Conservation (phyloP, 1,140 invertebrate genomes). For the Meloidogyne chitwoodi region DNA sequence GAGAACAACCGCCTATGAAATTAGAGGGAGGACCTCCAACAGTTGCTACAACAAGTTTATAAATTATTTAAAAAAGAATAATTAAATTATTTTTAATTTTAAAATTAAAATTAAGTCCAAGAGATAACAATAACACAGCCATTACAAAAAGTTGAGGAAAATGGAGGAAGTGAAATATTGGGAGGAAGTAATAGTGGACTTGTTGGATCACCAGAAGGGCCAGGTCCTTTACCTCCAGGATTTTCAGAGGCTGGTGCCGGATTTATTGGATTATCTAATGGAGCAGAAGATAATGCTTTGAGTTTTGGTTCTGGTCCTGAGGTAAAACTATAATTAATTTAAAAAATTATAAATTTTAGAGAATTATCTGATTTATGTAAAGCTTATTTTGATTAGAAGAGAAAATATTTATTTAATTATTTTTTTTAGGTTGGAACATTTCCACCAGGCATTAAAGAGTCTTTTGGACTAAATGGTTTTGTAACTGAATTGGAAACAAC, state of each 20-base stretch:
- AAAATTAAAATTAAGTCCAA: neutral
- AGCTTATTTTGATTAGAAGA: neutral
- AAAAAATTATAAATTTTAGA: neutral
- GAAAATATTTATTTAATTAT: neutral
- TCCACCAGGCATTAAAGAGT: constrained; percentile 40
- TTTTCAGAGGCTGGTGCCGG: constrained; percentile 16
- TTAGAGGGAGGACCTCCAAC: neutral
- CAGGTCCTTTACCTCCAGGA: constrained; percentile 8
- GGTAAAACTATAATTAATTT: neutral
- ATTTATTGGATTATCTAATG: neutral
- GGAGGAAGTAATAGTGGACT: constrained; percentile 18
- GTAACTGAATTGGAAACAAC: constrained; percentile 18
- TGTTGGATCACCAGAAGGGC: neutral
- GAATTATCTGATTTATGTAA: no score
- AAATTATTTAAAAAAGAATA: neutral
- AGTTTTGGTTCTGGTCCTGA: neutral
- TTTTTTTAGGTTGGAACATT: constrained; percentile 36
- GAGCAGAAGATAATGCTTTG: constrained; percentile 3
- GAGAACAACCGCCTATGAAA: neutral
- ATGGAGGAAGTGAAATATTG: neutral
- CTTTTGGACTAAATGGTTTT: constrained; percentile 41
- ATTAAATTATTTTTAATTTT: neutral
- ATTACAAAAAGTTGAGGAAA: neutral
- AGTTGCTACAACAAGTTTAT: neutral
- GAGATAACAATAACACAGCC: neutral